These are phyloP conservation scores for Nyctereutes procyonoides DNA, from an alignment of 2,113 vertebrate species.

Conservation along the genomic window DNA sequence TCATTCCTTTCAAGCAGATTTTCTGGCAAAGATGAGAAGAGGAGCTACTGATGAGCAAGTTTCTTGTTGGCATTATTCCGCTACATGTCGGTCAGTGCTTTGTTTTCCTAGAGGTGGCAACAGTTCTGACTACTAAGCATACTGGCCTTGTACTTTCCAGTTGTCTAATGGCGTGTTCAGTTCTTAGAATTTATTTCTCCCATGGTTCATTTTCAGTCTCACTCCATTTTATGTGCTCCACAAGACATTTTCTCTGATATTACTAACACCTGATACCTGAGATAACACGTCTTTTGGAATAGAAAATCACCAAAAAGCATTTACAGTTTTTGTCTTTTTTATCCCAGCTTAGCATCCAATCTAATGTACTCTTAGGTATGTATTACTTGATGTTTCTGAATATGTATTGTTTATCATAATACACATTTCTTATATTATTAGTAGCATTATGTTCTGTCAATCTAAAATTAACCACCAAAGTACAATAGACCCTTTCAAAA, in stretches of 20 bases:
- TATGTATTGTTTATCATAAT: neutral
- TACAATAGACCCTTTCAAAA: neutral
- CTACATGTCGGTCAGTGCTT: neutral
- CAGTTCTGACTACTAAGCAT: slow-evolving; percentile 42
- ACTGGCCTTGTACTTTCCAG: slow-evolving; percentile 4
- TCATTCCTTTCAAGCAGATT: neutral
- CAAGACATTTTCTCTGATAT: slow-evolving; percentile 1
- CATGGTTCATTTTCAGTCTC: slow-evolving; percentile 1
- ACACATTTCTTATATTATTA: neutral
- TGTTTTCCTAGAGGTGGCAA: slow-evolving; percentile 73
- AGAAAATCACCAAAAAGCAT: neutral
- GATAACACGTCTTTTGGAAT: neutral
- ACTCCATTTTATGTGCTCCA: neutral
- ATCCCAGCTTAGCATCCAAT: neutral
- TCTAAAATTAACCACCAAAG: slow-evolving; percentile 18
- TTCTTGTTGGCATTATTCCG: slow-evolving; percentile 38
- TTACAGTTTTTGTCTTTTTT: neutral
- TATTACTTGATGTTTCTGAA: neutral
- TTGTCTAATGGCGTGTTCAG: slow-evolving; percentile 7
- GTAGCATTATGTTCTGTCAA: neutral
- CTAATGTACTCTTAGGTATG: neutral
- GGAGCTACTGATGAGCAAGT: slow-evolving; percentile 8
- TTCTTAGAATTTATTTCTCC: slow-evolving; percentile 41
- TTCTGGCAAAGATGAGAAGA: neutral
- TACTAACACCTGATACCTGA: neutral